Conservation (phyloP, 1,140 invertebrate genomes). For the Tribolium madens region DNA sequence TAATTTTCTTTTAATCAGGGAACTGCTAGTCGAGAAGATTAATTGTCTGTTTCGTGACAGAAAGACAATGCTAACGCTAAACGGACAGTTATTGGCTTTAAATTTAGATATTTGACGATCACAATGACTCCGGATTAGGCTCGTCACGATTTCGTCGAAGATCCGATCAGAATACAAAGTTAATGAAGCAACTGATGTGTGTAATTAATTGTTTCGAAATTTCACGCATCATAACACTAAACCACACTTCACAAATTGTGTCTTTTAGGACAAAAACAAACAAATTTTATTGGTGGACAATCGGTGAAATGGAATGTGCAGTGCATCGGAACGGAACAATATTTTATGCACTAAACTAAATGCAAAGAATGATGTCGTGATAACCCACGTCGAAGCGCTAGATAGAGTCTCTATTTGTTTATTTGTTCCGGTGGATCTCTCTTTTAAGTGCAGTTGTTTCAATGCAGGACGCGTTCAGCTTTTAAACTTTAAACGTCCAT, state of each 20-base stretch:
- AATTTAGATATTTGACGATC: slow-evolving; percentile 31
- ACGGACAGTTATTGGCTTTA: slow-evolving; percentile 31
- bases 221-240: background rate
- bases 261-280: background rate
- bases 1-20: slow-evolving; percentile 35
- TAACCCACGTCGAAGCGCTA: background rate
- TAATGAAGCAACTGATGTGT: slow-evolving; percentile 23
- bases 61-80: slow-evolving; percentile 31
- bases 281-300: background rate
- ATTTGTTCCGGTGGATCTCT: background rate
- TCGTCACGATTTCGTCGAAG: background rate
- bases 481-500: background rate
- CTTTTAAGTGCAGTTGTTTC: background rate
- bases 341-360: background rate
- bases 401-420: background rate
- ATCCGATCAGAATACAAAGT: slow-evolving; percentile 5
- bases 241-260: background rate
- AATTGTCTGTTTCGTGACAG: slow-evolving; percentile 33
- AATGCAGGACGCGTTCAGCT: background rate
- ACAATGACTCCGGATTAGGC: background rate
- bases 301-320: background rate
- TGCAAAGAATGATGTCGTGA: background rate
- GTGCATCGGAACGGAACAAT: background rate
- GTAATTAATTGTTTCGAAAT: slow-evolving; percentile 30
- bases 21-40: slow-evolving; percentile 6